Conservation (phyloP, 2,888 invertebrate genomes). For the Acleris laterana region DNA sequence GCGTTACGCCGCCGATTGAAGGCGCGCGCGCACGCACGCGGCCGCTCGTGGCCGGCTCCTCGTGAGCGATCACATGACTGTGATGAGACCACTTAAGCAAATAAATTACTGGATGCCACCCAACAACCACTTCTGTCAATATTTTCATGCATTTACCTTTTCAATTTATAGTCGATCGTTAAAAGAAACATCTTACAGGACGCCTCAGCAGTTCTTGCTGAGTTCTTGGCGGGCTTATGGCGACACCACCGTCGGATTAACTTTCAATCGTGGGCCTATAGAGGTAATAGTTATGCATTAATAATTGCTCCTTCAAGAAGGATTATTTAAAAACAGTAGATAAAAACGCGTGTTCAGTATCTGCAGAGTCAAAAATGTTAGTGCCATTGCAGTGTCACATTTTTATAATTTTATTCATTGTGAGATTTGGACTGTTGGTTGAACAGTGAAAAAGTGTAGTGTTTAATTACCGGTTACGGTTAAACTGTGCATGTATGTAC, state of each 20-base stretch:
- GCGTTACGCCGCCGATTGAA: slow-evolving; percentile 52
- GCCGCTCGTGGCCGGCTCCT: slow-evolving; percentile 74
- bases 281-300: not conserved
- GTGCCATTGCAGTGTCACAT: too few relatives aligned
- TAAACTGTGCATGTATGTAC: too few relatives aligned
- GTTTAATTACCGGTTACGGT: too few relatives aligned
- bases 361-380: too few relatives aligned
- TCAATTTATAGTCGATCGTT: slow-evolving; percentile 42
- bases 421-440: too few relatives aligned
- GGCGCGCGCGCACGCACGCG: slow-evolving; percentile 51
- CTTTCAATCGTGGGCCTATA: not conserved
- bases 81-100: slow-evolving; percentile 82
- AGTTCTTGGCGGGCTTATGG: slow-evolving; percentile 21
- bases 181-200: slow-evolving; percentile 31
- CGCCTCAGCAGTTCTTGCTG: slow-evolving; percentile 21
- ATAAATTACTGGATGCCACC: slow-evolving; percentile 67
- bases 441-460: too few relatives aligned
- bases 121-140: slow-evolving; percentile 61
- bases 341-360: too few relatives aligned
- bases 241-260: not conserved
- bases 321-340: too few relatives aligned
- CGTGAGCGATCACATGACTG: slow-evolving; percentile 79
- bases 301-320: not conserved
- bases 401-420: too few relatives aligned
- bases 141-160: slow-evolving; percentile 54